Conservation (phyloP, 2,888 invertebrate species). For the Bugulina stolonifera region DNA sequence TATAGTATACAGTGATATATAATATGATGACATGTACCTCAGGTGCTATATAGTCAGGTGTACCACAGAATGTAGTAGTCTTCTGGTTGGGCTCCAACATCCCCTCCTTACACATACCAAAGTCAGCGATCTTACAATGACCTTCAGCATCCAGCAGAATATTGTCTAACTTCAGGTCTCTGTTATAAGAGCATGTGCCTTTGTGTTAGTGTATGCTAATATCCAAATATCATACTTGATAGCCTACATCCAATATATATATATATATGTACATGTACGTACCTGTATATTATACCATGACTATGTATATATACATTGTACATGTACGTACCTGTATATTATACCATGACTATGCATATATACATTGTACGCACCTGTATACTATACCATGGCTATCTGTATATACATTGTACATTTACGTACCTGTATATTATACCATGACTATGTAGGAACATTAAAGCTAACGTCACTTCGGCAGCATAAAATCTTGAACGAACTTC, state of each 20-base stretch:
- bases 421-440: constrained; percentile 89
- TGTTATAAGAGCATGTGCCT: too few species aligned
- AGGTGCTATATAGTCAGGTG: constrained; percentile 97
- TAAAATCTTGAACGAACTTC: constrained; percentile 90
- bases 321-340: neutral
- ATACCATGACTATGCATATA: neutral
- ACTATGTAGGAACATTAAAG: constrained; percentile 90
- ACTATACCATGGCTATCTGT: neutral
- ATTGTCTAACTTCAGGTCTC: constrained; percentile 97
- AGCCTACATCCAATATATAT: too few species aligned
- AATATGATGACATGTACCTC: constrained; percentile 59
- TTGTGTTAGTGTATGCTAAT: too few species aligned
- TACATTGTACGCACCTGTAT: neutral
- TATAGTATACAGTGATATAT: constrained; percentile 64
- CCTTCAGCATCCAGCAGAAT: constrained; percentile 93
- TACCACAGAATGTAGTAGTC: constrained; percentile 97
- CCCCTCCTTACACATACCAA: constrained; percentile 97
- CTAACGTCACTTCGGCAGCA: constrained; percentile 95
- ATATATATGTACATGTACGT: neutral
- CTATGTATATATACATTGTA: too few species aligned
- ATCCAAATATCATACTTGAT: too few species aligned
- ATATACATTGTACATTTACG: constrained; percentile 28
- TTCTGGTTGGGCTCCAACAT: constrained; percentile 61
- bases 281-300: too few species aligned
- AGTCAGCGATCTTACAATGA: constrained; percentile 57